Evolutionary conservation across 2,113 vertebrate species (phyloP).

Genomic region (Dicerorhinus sumatrensis): DNA sequence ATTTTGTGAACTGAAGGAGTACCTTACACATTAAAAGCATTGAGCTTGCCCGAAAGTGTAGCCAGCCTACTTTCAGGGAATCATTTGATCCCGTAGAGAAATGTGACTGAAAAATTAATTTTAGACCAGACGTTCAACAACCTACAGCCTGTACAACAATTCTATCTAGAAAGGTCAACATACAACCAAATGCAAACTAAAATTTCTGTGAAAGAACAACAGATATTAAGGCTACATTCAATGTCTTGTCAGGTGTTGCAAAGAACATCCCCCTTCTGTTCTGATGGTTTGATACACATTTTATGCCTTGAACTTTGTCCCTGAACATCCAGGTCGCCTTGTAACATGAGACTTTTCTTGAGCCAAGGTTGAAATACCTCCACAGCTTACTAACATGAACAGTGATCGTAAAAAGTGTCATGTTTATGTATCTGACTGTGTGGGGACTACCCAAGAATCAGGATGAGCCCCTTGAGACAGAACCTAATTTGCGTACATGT

Average conservation of each 20-base stretch:
- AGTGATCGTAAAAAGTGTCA: accelerated
- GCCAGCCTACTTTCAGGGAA: not conserved
- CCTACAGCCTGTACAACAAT: not conserved
- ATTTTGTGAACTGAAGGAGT: not conserved
- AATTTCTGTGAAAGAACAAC: not conserved
- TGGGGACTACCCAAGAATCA: accelerated
- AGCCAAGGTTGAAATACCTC: not conserved
- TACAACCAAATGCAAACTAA: not conserved
- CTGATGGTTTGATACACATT: not conserved
- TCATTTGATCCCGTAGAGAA: not conserved
- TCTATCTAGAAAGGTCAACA: not conserved
- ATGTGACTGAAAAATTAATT: not conserved
- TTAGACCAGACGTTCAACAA: not conserved
- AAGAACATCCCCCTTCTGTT: not conserved
- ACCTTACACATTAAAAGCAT: not conserved
- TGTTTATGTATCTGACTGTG: accelerated
- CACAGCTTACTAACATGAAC: accelerated
- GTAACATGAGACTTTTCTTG: not conserved
- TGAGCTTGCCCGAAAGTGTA: not conserved
- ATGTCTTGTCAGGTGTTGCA: not conserved
- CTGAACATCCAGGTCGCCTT: not conserved
- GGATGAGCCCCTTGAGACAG: not conserved
- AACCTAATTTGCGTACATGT: not conserved
- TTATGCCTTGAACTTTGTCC: not conserved
- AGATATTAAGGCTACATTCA: not conserved